Conservation (phyloP, 2,113 vertebrate species). For the Psittacula cyanocephala region DNA sequence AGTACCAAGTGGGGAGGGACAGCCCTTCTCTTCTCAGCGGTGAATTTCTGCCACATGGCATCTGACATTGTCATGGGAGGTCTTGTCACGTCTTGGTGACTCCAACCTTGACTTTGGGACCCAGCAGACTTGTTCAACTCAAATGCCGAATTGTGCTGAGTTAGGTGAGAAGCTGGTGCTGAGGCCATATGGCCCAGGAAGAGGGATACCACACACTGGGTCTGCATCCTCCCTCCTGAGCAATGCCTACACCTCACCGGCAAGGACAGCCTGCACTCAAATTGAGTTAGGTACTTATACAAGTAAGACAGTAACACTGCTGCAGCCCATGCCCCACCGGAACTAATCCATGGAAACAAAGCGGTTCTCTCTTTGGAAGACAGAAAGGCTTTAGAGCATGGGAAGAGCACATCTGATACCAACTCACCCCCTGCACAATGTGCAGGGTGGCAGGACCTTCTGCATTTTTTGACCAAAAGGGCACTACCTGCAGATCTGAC, state of each 20-base stretch:
- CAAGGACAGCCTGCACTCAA: background rate
- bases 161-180: accelerated
- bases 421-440: background rate
- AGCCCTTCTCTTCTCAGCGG: background rate
- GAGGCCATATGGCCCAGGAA: background rate
- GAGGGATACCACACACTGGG: accelerated
- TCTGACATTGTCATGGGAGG: background rate
- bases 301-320: background rate
- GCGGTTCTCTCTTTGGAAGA: background rate
- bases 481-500: background rate
- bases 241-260: background rate
- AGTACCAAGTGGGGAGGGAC: background rate
- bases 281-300: background rate
- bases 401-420: background rate
- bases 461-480: background rate
- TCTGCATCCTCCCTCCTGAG: background rate
- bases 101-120: background rate
- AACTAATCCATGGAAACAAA: background rate
- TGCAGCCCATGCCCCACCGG: background rate
- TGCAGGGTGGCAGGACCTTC: background rate
- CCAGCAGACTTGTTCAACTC: background rate
- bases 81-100: background rate
- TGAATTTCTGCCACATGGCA: background rate
- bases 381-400: background rate
- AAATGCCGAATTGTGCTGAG: background rate